phyloP scores from a whole-genome alignment of 2,113 vertebrate genomes.

The Corydoras sp. region DNA sequence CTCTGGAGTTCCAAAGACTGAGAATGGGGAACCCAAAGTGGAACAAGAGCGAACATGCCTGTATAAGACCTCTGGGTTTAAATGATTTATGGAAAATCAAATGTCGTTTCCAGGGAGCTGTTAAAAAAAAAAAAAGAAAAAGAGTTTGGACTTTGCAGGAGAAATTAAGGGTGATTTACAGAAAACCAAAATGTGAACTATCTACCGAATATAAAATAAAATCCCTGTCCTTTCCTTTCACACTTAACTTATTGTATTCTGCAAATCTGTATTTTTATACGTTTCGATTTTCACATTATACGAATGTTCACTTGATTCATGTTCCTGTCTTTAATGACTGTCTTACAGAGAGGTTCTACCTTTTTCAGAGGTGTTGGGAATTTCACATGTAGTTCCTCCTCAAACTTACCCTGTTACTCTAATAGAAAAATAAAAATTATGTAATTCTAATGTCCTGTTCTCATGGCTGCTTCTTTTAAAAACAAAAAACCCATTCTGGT shows the following conservation, averaged over 20 bases:
- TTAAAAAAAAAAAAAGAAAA: constrained; percentile 7
- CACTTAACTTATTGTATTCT: constrained; percentile 43
- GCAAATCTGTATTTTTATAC: constrained; percentile 63
- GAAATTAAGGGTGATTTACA: neutral
- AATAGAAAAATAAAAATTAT: constrained; percentile 14
- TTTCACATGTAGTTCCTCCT: constrained; percentile 9
- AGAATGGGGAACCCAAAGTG: neutral
- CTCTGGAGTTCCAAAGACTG: constrained; percentile 27
- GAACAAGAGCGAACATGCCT: constrained; percentile 23
- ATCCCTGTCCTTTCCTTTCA: constrained; percentile 25
- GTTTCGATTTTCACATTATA: constrained; percentile 20
- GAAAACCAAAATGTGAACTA: constrained; percentile 32
- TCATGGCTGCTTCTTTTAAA: neutral
- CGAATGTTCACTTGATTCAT: constrained; percentile 29
- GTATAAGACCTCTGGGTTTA: constrained; percentile 25
- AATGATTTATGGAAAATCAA: constrained; percentile 17
- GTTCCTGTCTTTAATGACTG: constrained; percentile 15
- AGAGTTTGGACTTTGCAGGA: constrained; percentile 18
- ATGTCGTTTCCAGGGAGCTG: constrained; percentile 25
- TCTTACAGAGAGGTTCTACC: neutral
- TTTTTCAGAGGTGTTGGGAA: constrained; percentile 25
- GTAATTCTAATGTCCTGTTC: neutral
- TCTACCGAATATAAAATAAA: constrained; percentile 14
- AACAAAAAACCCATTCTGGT: neutral
- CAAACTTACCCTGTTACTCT: constrained; percentile 11